Base-by-base conservation (phyloP, 2,888 invertebrate genomes). In the Linnaemya vulpina region DNA sequence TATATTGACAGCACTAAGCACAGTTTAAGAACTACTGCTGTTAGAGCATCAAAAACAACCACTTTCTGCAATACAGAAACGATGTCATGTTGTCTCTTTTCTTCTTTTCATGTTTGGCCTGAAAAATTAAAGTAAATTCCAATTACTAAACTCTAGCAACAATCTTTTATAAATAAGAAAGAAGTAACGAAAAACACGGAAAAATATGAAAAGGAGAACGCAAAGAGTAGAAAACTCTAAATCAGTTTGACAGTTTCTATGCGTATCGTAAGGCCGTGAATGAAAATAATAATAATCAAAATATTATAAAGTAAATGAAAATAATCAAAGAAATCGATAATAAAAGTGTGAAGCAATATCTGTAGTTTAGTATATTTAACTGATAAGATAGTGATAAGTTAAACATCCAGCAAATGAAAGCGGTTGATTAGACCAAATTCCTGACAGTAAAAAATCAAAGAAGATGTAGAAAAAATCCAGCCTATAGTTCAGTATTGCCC, bases 211-310 rank as follows among this genome's bases (percentile, higher is more conserved):
- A 13, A 1, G 25, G 55, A 11, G 55, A 22, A 65, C 40, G 63
- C 30, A 78, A 46, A 68, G 17, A 30, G 30, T 5, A 30, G 22
- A 30, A 35, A 38, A 55, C 49, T n/a, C 13, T 15, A 65, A 84
- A 55, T 58, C 63, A 79, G 80, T 84, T 84, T 84, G 84, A 76
- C 76, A 84, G 71, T 65, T 84, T 74, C 55, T 65, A 82, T 63
- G 76, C 82, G 71, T 40, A 76, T 40, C 20, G 76, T 11, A 49
- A 65, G 63, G 63, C 65, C 82, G 65, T 65, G 65, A 82, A 35
- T 55, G 58, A 75, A 65, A 40, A 22, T 25, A 51, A 70, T 25
- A 55, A 20, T 40, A 30, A 38, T 1, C 70, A 76, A 78, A 63
- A 62, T 67, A 17, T 53, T 8, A 8, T 58, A 70, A 63, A 55